These are phyloP conservation scores for Typhlichthys eigenmanni DNA, from an alignment of 2,797 vertebrate genomes.

Conservation along the genomic window DNA sequence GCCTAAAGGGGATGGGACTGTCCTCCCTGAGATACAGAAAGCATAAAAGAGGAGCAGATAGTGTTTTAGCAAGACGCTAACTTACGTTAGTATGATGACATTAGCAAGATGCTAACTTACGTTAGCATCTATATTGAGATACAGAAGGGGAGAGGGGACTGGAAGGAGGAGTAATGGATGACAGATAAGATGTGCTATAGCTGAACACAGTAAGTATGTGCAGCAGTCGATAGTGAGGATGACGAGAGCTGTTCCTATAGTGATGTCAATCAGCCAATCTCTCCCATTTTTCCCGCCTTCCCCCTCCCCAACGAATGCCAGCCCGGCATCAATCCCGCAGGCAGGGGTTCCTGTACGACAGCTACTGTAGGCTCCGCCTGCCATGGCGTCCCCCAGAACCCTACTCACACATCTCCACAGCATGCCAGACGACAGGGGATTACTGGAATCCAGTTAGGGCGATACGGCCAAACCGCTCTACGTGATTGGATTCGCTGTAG, in stretches of 20 bases:
- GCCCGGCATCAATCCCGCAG: slow-evolving; percentile 58
- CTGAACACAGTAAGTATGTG: slow-evolving; percentile 32
- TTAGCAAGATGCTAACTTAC: slow-evolving; percentile 56
- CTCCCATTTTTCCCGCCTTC: no score
- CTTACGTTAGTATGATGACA: neutral
- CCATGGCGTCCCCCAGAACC: slow-evolving; percentile 67
- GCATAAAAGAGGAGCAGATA: slow-evolving; percentile 59
- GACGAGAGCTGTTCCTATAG: neutral
- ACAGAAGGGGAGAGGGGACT: slow-evolving; percentile 57
- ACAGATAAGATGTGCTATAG: slow-evolving; percentile 50
- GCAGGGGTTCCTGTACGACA: slow-evolving; percentile 56
- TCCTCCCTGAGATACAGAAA: slow-evolving; percentile 19
- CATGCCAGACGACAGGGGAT: slow-evolving; percentile 72
- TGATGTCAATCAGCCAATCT: no score
- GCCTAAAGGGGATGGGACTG: slow-evolving; percentile 35
- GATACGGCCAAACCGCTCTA: slow-evolving; percentile 73
- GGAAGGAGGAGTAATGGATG: slow-evolving; percentile 42
- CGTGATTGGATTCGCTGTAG: slow-evolving; percentile 72
- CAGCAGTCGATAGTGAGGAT: slow-evolving; percentile 8
- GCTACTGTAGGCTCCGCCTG: slow-evolving; percentile 52
- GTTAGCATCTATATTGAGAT: slow-evolving; percentile 32
- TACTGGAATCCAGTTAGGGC: slow-evolving; percentile 78
- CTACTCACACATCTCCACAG: slow-evolving; percentile 72
- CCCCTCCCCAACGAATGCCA: neutral
- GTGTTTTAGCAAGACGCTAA: slow-evolving; percentile 60